Base-by-base conservation (phyloP, 2,797 vertebrate species). In the Peromyscus attwateri region DNA sequence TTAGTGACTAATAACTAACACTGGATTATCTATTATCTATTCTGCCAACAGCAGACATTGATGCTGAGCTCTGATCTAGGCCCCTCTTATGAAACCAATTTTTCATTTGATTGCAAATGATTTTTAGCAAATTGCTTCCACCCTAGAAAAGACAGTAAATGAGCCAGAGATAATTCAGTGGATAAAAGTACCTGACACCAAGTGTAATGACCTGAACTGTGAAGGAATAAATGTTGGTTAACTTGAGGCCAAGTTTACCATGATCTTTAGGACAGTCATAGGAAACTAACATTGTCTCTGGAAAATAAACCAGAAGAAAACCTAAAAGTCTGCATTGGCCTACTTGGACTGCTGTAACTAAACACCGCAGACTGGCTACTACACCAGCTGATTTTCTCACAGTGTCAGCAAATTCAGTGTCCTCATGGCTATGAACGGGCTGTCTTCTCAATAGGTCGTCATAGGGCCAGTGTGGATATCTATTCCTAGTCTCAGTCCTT, bases 91-190 rank as follows among this genome's bases (percentile, higher is more conserved):
- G 64, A 80, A 88, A 90, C 27, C 75, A 92, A 89, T 21, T n/a
- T 57, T 49, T 76, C n/a, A 90, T 27, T 46, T 94, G 13, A 62
- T 87, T 79, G 55, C 62, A 94, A 94, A 64, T 84, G 43, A 88
- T 91, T 85, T 85, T 76, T 29, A 81, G 21, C 17, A 89, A 60
- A 85, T 55, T 75, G 16, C 23, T 94, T 95, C n/a, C 11, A 87
- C 14, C 31, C 4, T 68, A 64, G 64, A 89, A 91, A 91, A 71
- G 64, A 79, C 0, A 75, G 66, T 75, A 92, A 92, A 75, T 84
- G 64, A 91, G 52, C 9, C 46, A 85, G 76, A 73, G 68, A 57
- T 88, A n/a, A 37, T 16, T 88, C 43, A 29, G 82, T 19, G 16
- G 46, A 37, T 88, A 40, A 73, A 68, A 60, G 40, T 17, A 14